phyloP scores from a whole-genome alignment of 1,140 invertebrate genomes.

The Megalonaias nervosa region DNA sequence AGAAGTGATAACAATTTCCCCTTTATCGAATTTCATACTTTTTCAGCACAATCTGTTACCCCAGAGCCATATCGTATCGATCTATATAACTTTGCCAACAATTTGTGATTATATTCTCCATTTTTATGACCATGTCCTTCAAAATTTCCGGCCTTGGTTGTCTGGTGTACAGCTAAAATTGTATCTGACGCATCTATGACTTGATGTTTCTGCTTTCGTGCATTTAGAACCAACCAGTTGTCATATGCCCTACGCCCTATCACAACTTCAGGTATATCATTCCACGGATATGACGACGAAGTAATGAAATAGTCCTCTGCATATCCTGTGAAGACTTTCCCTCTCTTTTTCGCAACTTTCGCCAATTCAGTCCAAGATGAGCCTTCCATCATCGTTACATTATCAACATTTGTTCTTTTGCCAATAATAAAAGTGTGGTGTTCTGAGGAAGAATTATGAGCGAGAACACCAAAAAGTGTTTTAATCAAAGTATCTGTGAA shows the following conservation, averaged over 20 bases:
- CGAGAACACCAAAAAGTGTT: constrained; percentile 12
- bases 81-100: constrained; percentile 36
- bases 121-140: constrained; percentile 43
- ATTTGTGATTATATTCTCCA: constrained; percentile 39
- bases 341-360: constrained; percentile 29
- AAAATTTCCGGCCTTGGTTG: constrained; percentile 49
- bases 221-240: constrained; percentile 54
- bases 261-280: constrained; percentile 50
- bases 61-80: constrained; percentile 42
- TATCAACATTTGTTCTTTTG: constrained; percentile 44
- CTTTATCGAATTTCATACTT: no score
- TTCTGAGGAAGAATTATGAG: no score
- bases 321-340: constrained; percentile 42
- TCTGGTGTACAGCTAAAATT: constrained; percentile 53
- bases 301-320: constrained; percentile 59
- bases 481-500: constrained; percentile 39
- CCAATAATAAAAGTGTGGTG: constrained; percentile 38
- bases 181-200: constrained; percentile 52
- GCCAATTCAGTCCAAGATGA: constrained; percentile 30
- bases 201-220: constrained; percentile 32
- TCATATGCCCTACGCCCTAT: constrained; percentile 53
- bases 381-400: constrained; percentile 40
- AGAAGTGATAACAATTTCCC: no score
- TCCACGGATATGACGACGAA: constrained; percentile 45
- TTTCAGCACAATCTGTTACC: no score